Evolutionary conservation across 1,140 invertebrate genomes (phyloP), one percentile per base, ranked within the genome.

Genomic region (Varroa destructor): DNA sequence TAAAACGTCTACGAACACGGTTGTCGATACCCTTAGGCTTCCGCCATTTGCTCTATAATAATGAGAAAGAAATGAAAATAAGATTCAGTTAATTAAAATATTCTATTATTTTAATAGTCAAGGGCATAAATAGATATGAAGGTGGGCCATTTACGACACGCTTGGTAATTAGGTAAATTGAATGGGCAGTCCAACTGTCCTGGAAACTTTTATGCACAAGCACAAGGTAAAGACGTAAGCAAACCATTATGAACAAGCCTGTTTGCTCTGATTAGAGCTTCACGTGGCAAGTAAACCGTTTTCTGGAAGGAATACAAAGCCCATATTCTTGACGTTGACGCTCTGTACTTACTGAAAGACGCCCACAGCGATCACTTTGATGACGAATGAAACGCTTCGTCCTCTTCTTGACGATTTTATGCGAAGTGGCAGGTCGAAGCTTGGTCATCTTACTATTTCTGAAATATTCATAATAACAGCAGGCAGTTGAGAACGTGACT

Each of bases 11-110:
- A 75, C 97, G 86, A 8, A 99, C 95, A 84, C 95, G 87, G 86
- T 99, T 99, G 82, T 99, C 97, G 84, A 99, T 99, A 95, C 97
- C 92, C 80, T 91, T 91, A 0, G 91, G 91, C 82, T 91, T 93
- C 76, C 91, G 84, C 91, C 91, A 94, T 83, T 87, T 90, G 73
- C 85, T 81, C 86, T 88, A 77, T 56, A 83, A 79, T 75, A 77
- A 77, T 78, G 75, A 73, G 4, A 3, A 51, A 25, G 25, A 46
- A 72, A 76, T 72, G 71, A 73, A 57, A 56, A 72, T 46, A 42
- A 56, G 40, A 56, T 1, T 61, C 42, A 72, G 71, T 43, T 71
- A 4, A 25, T 73, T 12, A 55, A 67, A 42, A 58, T 58, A 12
- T 37, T 25, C 25, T 25, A 25, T 25, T 25, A 25, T 25, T 25